Evolutionary conservation across 2,113 vertebrate genomes (phyloP).

Genomic region (Vombatus ursinus): DNA sequence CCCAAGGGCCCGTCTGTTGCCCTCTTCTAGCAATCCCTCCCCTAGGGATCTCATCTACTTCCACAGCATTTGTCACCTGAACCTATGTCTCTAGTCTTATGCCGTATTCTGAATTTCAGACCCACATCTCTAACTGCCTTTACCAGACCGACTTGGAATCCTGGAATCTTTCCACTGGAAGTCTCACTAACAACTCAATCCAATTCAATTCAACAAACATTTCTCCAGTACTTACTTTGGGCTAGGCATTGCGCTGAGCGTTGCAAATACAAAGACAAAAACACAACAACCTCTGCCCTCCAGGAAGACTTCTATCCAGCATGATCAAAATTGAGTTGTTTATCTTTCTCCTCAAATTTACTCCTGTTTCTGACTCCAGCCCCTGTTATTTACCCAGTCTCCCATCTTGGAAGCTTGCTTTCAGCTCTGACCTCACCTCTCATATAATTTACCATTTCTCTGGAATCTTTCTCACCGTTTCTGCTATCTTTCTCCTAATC

Average conservation of each 20-base stretch:
- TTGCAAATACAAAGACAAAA: neutral
- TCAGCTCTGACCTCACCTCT: neutral
- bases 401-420: neutral
- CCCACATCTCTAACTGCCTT: neutral
- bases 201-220: constrained; percentile 53
- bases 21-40: neutral
- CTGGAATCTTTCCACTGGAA: neutral
- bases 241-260: neutral
- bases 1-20: neutral
- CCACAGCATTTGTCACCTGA: neutral
- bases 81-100: neutral
- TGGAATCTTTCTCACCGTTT: neutral
- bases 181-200: neutral
- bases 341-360: neutral
- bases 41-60: neutral
- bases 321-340: neutral
- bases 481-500: neutral
- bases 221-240: neutral
- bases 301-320: constrained; percentile 46
- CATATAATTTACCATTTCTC: neutral
- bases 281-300: neutral
- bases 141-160: neutral
- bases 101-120: neutral
- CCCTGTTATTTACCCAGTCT: neutral
- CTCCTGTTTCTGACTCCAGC: neutral